Evolutionary conservation across 2,113 vertebrate species (phyloP).

Genomic region (Columba janthina): DNA sequence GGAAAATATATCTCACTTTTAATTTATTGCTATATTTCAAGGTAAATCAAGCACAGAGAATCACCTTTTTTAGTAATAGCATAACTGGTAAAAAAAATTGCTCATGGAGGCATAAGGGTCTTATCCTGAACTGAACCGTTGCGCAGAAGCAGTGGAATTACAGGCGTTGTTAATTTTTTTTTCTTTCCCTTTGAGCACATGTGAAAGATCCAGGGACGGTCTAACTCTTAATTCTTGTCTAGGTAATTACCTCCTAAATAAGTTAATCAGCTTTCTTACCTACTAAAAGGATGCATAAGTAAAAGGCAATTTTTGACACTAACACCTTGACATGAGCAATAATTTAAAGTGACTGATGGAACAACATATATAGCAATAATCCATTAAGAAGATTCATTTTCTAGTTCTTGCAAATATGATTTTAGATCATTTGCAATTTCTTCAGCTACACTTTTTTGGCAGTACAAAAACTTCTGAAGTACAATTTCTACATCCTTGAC

Average conservation of each 20-base stretch:
- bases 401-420: background rate
- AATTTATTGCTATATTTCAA: background rate
- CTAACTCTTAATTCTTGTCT: slow-evolving; percentile 21
- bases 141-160: background rate
- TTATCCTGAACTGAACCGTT: background rate
- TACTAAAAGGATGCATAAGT: slow-evolving; percentile 30
- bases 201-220: background rate
- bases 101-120: background rate
- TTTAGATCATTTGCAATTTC: slow-evolving; percentile 46
- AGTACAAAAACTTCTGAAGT: slow-evolving; percentile 24
- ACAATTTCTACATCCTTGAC: slow-evolving; percentile 4
- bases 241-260: slow-evolving; percentile 55
- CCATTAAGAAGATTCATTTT: slow-evolving; percentile 63
- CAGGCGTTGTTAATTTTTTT: background rate
- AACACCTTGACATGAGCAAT: slow-evolving; percentile 51
- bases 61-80: background rate
- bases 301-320: slow-evolving; percentile 57
- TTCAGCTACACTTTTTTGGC: slow-evolving; percentile 4
- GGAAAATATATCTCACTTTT: background rate
- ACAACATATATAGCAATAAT: slow-evolving; percentile 46
- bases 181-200: background rate
- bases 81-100: background rate
- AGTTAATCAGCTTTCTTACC: slow-evolving; percentile 59
- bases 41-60: background rate
- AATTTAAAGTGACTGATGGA: slow-evolving; percentile 55